Evolutionary conservation across 2,113 vertebrate species (phyloP), one percentile per base, ranked within the genome.

Genomic region (Spea multiplicata): DNA sequence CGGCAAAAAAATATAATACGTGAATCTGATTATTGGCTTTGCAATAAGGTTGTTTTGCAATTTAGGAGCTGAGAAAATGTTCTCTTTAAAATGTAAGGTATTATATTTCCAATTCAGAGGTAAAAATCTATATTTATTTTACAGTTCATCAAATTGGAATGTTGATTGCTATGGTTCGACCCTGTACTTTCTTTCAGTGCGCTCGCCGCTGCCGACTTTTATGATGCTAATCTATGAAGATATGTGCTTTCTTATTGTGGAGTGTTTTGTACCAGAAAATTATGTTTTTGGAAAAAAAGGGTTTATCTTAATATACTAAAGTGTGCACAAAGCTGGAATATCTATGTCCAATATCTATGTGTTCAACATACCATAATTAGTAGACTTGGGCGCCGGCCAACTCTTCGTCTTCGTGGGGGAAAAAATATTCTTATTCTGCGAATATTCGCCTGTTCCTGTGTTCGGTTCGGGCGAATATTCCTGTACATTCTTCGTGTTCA

Each of bases 231-330:
- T 59, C 9, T 59, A 2, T 59, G 55, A 59, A 59, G 55, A 59
- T 59, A 59, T 59, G 6, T 59, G 14, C 9, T 8, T 59, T 59
- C 6, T 53, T 53, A 53, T 59, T 8, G 55, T 59, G 1, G 14
- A 13, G 55, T 59, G 10, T 13, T 13, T 59, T 59, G 55, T 59
- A 2, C 12, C 12, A 59, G 6, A 59, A 59, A 59, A 13, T 13
- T 59, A 52, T 52, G 50, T 52, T 6, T 52, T 52, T 52, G 9
- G 50, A 10, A 83, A 66, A 80, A 62, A 86, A 88, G 30, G 1
- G 30, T 30, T 30, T 30, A 30, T 30, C 30, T 30, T 30, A 30
- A 30, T 30, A 30, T 30, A 30, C 30, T 30, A 30, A 30, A 30
- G 30, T 30, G 30, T 30, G 30, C 30, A 30, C 30, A 30, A 30